Conservation (phyloP, 2,113 vertebrate genomes). For the Xenotilapia leptura region DNA sequence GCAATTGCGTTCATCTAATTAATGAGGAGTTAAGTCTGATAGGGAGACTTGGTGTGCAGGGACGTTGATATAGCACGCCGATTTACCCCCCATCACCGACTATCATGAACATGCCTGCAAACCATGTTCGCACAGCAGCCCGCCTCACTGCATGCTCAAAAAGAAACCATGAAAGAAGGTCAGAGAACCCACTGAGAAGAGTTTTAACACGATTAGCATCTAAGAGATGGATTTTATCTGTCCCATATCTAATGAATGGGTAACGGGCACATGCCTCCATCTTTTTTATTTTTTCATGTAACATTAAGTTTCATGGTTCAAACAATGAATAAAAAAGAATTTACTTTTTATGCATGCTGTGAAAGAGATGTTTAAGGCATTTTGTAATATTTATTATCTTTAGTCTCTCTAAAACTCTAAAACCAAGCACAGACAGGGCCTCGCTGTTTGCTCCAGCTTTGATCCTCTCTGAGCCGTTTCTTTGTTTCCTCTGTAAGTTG, state of each 20-base stretch:
- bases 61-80: slow-evolving; percentile 44
- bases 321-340: background rate
- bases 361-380: background rate
- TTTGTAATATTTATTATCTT: background rate
- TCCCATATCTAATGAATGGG: background rate
- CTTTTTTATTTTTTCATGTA: background rate
- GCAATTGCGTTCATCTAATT: slow-evolving; percentile 24
- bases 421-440: background rate
- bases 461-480: background rate
- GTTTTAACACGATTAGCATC: slow-evolving; percentile 18
- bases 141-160: background rate
- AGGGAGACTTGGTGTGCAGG: background rate
- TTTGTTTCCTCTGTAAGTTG: background rate
- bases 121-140: slow-evolving; percentile 47
- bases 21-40: slow-evolving; percentile 39
- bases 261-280: background rate
- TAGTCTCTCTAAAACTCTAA: background rate
- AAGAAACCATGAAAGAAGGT: slow-evolving; percentile 26
- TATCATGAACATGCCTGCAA: slow-evolving; percentile 34
- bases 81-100: slow-evolving; percentile 56
- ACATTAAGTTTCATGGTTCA: accelerated
- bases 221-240: background rate
- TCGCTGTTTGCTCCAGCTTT: background rate
- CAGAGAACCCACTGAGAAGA: slow-evolving; percentile 20
- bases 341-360: background rate